Percentiles rank a stretch among this genome's conserved stretches.
These are phyloP conservation scores for Orchesellides sinensis DNA, from an alignment of 2,888 invertebrate species.

Conservation along the genomic window DNA sequence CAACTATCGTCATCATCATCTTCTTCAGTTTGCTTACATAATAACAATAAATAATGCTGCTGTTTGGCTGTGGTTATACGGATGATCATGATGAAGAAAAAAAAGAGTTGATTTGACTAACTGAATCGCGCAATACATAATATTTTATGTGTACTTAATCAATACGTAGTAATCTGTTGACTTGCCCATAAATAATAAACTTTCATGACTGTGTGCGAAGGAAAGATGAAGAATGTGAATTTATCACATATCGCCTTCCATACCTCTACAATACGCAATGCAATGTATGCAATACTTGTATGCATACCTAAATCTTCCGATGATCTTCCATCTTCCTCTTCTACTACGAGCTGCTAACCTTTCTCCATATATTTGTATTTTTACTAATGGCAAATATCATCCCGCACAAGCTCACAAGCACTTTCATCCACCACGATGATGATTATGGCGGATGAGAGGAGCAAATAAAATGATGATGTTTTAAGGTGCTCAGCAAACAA, in stretches of 20 bases:
- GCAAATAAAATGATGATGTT: constrained; percentile 12
- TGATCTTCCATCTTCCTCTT: background rate
- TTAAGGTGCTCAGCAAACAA: too few species aligned
- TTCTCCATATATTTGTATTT: constrained; percentile 3
- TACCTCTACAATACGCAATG: background rate
- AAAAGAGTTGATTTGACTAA: constrained; percentile 33
- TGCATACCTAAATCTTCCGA: background rate
- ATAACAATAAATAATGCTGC: constrained; percentile 33
- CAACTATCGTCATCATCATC: background rate
- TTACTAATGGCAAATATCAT: constrained; percentile 14
- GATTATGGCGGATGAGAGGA: background rate
- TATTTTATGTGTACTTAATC: constrained; percentile 52
- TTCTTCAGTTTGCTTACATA: constrained; percentile 28
- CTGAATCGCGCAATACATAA: constrained; percentile 28
- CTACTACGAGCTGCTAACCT: background rate
- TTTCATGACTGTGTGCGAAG: background rate
- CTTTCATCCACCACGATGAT: too few species aligned
- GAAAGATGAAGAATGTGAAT: background rate
- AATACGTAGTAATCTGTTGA: constrained; percentile 49
- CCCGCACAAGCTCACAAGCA: constrained; percentile 39
- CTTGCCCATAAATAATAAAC: constrained; percentile 41
- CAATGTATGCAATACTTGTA: background rate
- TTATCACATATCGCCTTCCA: constrained; percentile 4
- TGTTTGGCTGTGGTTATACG: background rate
- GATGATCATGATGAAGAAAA: constrained; percentile 6